Evolutionary conservation across 2,888 invertebrate species (phyloP), one percentile per base, ranked within the genome.

Genomic region (Dusona sp.): DNA sequence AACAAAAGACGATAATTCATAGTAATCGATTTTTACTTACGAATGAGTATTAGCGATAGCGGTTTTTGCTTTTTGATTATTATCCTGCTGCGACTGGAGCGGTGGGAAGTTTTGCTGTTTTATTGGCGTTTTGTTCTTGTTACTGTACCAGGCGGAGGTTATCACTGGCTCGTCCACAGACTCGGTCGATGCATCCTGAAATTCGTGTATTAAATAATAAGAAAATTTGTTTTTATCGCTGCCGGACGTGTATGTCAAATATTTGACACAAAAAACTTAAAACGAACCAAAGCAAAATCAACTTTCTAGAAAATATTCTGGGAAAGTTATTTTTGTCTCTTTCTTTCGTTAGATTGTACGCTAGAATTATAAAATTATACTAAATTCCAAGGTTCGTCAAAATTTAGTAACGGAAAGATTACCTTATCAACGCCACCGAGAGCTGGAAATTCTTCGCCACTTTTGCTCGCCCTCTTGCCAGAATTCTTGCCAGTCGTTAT

Each of bases 361-460:
- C n/a, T 7, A 13, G 36, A 33, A 29, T 64, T 11, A 38, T 2
- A 36, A 11, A 67, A 42, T 8, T n/a, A n/a, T n/a, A n/a, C n/a
- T n/a, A n/a, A 7, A 11, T 68, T n/a, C 9, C 9, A 33, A 72
- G 33, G 0, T 70, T 65, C 68, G 16, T 74, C 7, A 13, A 57
- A 22, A 33, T 25, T 19, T 57, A 48, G 22, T 67, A 1, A 7
- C 4, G 25, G 25, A 70, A 68, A 42, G 74, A n/a, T 84, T 73
- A 92, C 92, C 88, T 92, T 91, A 83, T 91, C 89, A 81, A 88
- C 89, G 51, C 91, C 88, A 87, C 91, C 92, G 0, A 96, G 92
- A 16, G 95, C 95, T 0, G 96, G 96, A 94, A 96, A 96, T 88
- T 96, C 96, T 89, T 96, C 96, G 0, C 95, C 95, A 84, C 94